Conservation (phyloP, 2,888 invertebrate genomes). For the Agonopterix heracliana region DNA sequence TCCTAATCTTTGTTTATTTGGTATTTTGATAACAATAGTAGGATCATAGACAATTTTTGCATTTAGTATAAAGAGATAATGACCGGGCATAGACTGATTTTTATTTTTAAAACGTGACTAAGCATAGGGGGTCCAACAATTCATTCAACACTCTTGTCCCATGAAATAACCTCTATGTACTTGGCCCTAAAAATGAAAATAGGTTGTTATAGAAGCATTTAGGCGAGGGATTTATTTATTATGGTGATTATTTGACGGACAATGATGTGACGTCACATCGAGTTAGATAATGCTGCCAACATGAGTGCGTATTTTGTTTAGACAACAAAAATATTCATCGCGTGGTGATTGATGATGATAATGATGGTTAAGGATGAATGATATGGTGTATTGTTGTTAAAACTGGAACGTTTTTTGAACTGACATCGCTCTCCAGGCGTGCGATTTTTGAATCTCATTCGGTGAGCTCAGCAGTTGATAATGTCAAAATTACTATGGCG, state of each 20-base stretch:
- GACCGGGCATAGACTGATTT: constrained; percentile 24
- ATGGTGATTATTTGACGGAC: constrained; percentile 24
- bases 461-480: too few species aligned
- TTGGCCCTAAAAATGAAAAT: background rate
- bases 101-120: constrained; percentile 42
- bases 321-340: constrained; percentile 2
- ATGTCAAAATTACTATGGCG: too few species aligned
- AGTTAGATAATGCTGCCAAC: constrained; percentile 9
- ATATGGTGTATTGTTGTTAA: too few species aligned
- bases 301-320: background rate
- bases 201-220: background rate
- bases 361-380: constrained; percentile 4
- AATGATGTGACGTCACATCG: constrained; percentile 21
- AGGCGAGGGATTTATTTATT: too few species aligned
- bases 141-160: too few species aligned
- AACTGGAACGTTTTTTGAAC: too few species aligned
- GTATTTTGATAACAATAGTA: constrained; percentile 26
- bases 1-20: constrained; percentile 62
- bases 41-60: constrained; percentile 18
- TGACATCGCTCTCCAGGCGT: too few species aligned
- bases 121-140: constrained; percentile 29
- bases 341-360: constrained; percentile 13
- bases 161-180: too few species aligned
- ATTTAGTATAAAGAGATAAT: constrained; percentile 37
- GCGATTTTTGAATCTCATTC: too few species aligned